Percentiles rank a stretch among this genome's conserved stretches.
These are phyloP conservation scores for Baronia brevicornis DNA, from an alignment of 2,888 invertebrate species.

Conservation along the genomic window DNA sequence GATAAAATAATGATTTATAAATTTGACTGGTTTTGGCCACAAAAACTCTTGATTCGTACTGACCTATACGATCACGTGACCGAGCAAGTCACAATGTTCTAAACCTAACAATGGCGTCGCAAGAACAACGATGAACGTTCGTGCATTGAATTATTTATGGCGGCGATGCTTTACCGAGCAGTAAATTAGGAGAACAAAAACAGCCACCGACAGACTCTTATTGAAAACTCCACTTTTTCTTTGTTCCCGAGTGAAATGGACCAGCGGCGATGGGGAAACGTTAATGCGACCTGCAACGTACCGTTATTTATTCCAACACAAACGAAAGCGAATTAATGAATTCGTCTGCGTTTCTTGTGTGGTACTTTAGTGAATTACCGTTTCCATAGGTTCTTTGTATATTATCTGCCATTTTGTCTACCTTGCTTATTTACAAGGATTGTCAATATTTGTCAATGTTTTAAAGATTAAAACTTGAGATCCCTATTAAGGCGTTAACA, in stretches of 20 bases:
- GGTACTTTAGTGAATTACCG: conserved; percentile 12
- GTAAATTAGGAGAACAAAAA: conserved; percentile 62
- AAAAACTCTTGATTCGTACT: conserved; percentile 7
- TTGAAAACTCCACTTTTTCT: conserved; percentile 46
- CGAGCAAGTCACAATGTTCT: conserved; percentile 14
- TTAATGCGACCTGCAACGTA: conserved; percentile 32
- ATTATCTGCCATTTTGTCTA: too few species aligned
- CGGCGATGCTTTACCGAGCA: conserved; percentile 49
- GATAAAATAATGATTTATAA: too few species aligned
- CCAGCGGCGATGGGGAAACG: conserved; percentile 23
- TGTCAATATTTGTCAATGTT: too few species aligned
- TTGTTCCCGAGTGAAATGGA: conserved; percentile 35
- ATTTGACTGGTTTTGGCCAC: too few species aligned
- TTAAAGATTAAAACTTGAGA: too few species aligned
- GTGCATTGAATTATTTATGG: conserved; percentile 66
- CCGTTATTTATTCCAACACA: conserved; percentile 32
- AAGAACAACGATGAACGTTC: conserved; percentile 51
- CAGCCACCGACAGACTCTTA: conserved; percentile 33
- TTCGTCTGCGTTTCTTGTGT: conserved; percentile 20
- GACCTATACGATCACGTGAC: conserved; percentile 13
- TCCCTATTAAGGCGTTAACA: too few species aligned
- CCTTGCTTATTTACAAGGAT: too few species aligned
- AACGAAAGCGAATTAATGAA: conserved; percentile 31
- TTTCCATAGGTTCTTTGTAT: too few species aligned
- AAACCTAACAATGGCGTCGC: conserved; percentile 45